Evolutionary conservation across 2,113 vertebrate genomes (phyloP), one percentile per base, ranked within the genome.

Genomic region (Acrocephalus arundinaceus): DNA sequence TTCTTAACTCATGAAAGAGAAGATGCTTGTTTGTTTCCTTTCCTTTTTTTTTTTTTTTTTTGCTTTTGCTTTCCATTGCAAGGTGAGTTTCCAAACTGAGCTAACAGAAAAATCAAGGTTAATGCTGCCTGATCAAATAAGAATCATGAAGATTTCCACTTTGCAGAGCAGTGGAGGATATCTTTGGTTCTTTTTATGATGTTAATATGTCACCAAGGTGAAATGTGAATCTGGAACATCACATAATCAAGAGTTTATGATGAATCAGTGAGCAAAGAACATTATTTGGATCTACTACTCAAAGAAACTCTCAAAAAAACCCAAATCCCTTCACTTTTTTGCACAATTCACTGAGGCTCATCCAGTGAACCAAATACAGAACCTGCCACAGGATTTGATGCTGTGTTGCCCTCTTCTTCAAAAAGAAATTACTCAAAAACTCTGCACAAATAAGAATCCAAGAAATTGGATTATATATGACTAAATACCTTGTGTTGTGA

Each of bases 331-430:
- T 84, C 12, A 6, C 10, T 33, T 72, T 43, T 83, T 57, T 49
- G 9, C 41, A 28, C 5, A 27, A 2, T n/a, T 43, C 55, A 31
- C 31, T 37, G 62, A 62, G 15, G 22, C 10, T 89, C 13, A 9
- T 30, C 28, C 30, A 70, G 20, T 41, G 62, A 58, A 65, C 6
- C 25, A 28, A 59, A 30, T 10, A 13, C 15, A 57, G 46, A 37
- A 54, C 4, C 3, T 55, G 46, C 33, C 33, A 16, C 11, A n/a
- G 33, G 19, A 51, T 51, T 72, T 58, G 52, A 46, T 66, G 74
- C 30, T 52, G 1, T 7, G 11, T 68, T 67, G 13, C 24, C 12
- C 6, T 46, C 27, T 43, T 70, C 39, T 63, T 88, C 0, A 0
- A 30, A 70, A 77, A 87, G 12, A 54, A 80, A 31, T 67, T 71